Evolutionary conservation across 2,797 vertebrate genomes (phyloP).

Genomic region (Acropternis orthonyx): DNA sequence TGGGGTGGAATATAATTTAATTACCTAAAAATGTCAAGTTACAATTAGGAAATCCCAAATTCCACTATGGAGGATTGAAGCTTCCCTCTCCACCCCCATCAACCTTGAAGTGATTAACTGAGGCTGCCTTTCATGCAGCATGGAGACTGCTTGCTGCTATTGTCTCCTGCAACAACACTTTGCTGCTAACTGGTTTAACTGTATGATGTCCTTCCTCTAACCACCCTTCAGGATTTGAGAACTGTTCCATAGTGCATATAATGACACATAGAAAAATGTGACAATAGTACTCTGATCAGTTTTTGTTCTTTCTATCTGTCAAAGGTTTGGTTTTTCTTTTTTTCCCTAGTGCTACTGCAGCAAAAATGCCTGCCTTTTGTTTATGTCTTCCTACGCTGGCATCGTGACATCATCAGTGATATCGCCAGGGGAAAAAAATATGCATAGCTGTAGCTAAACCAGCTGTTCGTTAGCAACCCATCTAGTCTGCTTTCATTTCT

Average conservation of each 20-base stretch:
- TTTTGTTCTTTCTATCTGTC: slow-evolving; percentile 62
- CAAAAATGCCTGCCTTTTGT: slow-evolving; percentile 78
- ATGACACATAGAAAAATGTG: neutral
- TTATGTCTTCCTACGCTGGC: slow-evolving; percentile 70
- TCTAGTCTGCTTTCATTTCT: slow-evolving; percentile 34
- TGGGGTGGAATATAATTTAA: neutral
- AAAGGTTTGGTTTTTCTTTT: slow-evolving; percentile 60
- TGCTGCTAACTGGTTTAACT: slow-evolving; percentile 39
- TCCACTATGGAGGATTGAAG: neutral
- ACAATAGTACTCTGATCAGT: neutral
- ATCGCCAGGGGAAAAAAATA: slow-evolving; percentile 42
- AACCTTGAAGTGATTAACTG: neutral
- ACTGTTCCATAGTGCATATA: neutral
- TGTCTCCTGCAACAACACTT: slow-evolving; percentile 36
- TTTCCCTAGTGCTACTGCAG: slow-evolving; percentile 52
- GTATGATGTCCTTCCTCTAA: slow-evolving; percentile 28
- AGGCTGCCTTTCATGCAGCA: neutral
- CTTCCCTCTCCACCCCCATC: neutral
- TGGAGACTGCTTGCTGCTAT: slow-evolving; percentile 37
- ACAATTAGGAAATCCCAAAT: neutral
- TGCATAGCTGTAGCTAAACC: slow-evolving; percentile 57
- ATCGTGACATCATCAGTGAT: slow-evolving; percentile 70
- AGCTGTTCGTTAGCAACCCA: slow-evolving; percentile 57
- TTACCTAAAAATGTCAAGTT: neutral
- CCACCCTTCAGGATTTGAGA: slow-evolving; percentile 21